Conservation (phyloP, 2,888 invertebrate genomes). For the Desoria tigrina region DNA sequence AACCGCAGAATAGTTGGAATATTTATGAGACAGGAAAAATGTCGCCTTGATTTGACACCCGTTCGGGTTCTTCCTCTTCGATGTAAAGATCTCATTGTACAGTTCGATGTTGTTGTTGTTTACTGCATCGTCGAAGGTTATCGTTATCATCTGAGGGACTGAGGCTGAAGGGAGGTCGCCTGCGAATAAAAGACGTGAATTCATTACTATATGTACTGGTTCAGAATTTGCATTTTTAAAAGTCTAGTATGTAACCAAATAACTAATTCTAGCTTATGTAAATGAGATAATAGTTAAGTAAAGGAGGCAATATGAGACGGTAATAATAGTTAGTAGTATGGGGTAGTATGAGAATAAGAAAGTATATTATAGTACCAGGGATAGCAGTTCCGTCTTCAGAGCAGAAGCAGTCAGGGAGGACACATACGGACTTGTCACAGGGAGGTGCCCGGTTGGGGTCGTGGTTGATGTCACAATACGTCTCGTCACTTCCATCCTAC, state of each 20-base stretch:
- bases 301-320: not conserved
- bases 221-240: too few species aligned
- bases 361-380: constrained; percentile 76
- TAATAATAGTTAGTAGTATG: not conserved
- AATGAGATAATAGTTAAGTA: too few species aligned
- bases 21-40: constrained; percentile 89
- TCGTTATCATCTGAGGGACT: constrained; percentile 91
- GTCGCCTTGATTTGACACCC: constrained; percentile 91
- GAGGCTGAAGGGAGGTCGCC: constrained; percentile 50
- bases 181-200: not conserved
- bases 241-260: too few species aligned
- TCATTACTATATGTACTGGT: too few species aligned
- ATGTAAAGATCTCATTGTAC: constrained; percentile 88
- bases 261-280: too few species aligned
- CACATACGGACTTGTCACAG: constrained; percentile 82
- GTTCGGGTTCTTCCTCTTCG: constrained; percentile 85
- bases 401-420: constrained; percentile 89
- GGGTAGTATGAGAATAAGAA: not conserved
- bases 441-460: constrained; percentile 90
- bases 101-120: constrained; percentile 93
- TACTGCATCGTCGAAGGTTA: constrained; percentile 92
- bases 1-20: constrained; percentile 72
- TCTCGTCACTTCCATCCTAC: constrained; percentile 51
- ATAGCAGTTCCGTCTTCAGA: constrained; percentile 86
- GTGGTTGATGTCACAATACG: constrained; percentile 62